Percentiles rank a stretch among this genome's conserved stretches.
These are phyloP conservation scores for Hipposideros larvatus DNA, from an alignment of 2,797 vertebrate genomes.

Conservation along the genomic window DNA sequence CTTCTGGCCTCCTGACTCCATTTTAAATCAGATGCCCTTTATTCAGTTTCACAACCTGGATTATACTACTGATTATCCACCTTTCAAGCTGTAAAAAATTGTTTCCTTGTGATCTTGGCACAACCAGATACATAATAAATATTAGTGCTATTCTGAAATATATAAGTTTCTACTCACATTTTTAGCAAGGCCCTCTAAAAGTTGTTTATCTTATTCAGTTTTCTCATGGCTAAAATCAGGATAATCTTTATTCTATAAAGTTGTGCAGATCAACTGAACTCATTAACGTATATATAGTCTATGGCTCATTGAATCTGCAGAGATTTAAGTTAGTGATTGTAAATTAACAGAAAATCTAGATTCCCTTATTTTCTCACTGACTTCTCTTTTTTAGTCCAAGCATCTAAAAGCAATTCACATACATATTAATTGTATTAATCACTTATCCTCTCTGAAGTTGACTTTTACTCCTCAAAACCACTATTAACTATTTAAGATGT, in stretches of 20 bases:
- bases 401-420: neutral
- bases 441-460: neutral
- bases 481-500: neutral
- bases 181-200: neutral
- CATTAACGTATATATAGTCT: neutral
- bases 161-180: neutral
- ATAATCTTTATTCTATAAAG: neutral
- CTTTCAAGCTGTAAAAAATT: neutral
- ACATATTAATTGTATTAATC: neutral
- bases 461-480: neutral
- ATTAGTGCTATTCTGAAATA: neutral
- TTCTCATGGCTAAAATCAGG: neutral
- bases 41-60: neutral
- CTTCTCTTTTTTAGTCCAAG: neutral
- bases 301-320: neutral
- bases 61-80: neutral
- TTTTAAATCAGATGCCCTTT: neutral
- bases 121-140: neutral
- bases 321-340: slow-evolving; percentile 1
- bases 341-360: neutral
- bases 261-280: neutral
- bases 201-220: neutral
- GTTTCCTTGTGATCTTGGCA: neutral
- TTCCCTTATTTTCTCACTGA: neutral
- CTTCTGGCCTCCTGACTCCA: neutral